Evolutionary conservation across 2,797 vertebrate species (phyloP).

Genomic region (Aldrovandia affinis): DNA sequence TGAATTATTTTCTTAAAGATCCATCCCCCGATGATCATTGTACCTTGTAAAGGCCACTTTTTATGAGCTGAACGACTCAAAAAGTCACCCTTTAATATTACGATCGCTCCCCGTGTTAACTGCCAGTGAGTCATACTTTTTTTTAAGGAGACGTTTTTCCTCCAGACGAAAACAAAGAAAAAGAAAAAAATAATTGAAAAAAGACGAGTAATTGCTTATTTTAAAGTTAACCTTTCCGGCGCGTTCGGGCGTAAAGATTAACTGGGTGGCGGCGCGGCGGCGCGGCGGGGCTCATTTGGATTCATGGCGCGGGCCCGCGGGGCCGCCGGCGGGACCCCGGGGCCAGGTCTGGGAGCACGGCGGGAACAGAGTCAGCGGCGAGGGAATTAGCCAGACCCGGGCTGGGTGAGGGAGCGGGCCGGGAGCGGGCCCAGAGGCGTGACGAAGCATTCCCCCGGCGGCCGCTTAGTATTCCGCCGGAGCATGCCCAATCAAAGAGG

Average conservation of each 20-base stretch:
- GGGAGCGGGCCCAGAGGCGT: constrained; percentile 62
- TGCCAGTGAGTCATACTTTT: constrained; percentile 32
- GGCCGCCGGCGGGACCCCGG: constrained; percentile 30
- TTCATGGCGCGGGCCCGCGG: neutral
- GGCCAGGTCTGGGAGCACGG: neutral
- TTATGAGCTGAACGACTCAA: constrained; percentile 82
- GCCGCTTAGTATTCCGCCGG: constrained; percentile 80
- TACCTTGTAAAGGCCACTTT: constrained; percentile 87
- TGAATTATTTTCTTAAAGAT: constrained; percentile 90
- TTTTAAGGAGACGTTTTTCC: constrained; percentile 28
- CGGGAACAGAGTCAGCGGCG: neutral
- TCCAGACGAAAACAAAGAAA: constrained; percentile 29
- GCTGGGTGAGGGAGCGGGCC: constrained; percentile 47
- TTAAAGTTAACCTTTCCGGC: neutral
- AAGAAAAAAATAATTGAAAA: neutral
- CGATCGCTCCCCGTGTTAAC: constrained; percentile 51
- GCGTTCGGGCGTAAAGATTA: neutral
- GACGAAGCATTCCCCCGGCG: constrained; percentile 76
- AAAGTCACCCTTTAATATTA: constrained; percentile 81
- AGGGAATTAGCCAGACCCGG: constrained; percentile 39
- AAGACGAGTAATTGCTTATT: neutral
- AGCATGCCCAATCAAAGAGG: constrained; percentile 80
- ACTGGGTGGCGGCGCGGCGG: neutral
- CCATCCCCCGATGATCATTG: constrained; percentile 88
- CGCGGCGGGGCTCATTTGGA: neutral